A percentile compares a stretch with the other conserved stretches of the same genome.
These are phyloP conservation scores for Psilopogon haemacephalus DNA, from an alignment of 2,113 vertebrate species.

Conservation along the genomic window DNA sequence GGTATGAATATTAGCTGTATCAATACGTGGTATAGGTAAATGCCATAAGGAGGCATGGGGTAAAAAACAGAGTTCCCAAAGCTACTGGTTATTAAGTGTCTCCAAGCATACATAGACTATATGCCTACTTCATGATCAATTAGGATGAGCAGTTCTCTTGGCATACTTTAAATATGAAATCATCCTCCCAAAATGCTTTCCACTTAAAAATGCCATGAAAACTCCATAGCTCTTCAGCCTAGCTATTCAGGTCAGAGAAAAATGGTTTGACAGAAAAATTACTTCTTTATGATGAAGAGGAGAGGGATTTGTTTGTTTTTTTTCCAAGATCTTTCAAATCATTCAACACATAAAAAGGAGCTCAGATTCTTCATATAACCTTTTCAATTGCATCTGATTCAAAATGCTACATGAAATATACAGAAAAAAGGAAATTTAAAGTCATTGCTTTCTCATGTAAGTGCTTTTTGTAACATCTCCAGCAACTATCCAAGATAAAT, in stretches of 20 bases:
- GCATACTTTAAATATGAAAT: background rate
- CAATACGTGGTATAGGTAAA: background rate
- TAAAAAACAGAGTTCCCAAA: background rate
- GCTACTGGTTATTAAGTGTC: background rate
- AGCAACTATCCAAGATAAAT: background rate
- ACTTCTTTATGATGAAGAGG: background rate
- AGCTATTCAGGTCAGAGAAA: background rate
- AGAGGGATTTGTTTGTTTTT: background rate
- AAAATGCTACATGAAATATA: background rate
- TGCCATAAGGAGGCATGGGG: background rate
- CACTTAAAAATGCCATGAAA: background rate
- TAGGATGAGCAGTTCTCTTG: background rate
- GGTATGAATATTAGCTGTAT: background rate
- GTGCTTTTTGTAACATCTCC: background rate
- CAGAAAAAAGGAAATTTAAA: background rate
- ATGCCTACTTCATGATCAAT: background rate
- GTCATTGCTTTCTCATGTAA: background rate
- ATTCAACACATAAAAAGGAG: background rate
- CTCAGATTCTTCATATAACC: background rate
- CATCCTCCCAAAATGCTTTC: background rate
- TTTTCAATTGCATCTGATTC: background rate
- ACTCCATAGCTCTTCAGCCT: background rate
- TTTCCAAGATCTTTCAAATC: background rate
- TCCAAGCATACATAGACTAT: background rate
- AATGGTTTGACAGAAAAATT: background rate